Conservation (phyloP, 2,113 vertebrate genomes). For the Callipepla squamata region DNA sequence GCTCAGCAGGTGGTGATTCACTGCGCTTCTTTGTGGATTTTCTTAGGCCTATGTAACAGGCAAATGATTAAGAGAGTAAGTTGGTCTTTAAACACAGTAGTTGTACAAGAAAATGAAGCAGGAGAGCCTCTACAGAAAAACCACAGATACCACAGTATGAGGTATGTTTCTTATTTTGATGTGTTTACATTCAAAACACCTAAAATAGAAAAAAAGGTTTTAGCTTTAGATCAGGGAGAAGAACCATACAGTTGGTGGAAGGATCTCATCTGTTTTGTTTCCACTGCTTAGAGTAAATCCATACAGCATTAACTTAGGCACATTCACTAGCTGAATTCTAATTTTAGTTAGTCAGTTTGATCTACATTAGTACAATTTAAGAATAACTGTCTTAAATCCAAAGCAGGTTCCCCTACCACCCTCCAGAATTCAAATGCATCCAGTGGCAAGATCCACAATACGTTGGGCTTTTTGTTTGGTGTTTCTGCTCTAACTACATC, state of each 20-base stretch:
- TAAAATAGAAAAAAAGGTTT: background rate
- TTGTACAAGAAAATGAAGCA: background rate
- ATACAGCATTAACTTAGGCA: background rate
- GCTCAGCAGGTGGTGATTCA: conserved; percentile 99
- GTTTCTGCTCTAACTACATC: background rate
- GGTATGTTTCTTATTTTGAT: background rate
- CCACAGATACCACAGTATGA: background rate
- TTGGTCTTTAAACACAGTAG: background rate
- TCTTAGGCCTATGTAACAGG: conserved; percentile 84
- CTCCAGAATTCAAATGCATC: background rate
- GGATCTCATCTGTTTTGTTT: background rate
- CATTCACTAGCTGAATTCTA: background rate
- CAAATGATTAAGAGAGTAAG: background rate
- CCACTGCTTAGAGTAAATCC: background rate
- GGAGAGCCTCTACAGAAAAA: background rate
- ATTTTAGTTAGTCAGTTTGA: background rate
- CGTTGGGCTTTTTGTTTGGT: background rate
- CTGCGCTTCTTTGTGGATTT: conserved; percentile 99
- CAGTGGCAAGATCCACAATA: background rate
- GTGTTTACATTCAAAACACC: rapidly evolving
- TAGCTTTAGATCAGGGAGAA: background rate
- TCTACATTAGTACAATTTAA: background rate
- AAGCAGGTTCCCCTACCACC: background rate
- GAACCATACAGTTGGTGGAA: background rate
- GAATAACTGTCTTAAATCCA: background rate